A percentile compares a stretch with the other conserved stretches of the same genome.
Evolutionary conservation across 2,797 vertebrate genomes (phyloP).

Genomic region (Cossypha polioptera): DNA sequence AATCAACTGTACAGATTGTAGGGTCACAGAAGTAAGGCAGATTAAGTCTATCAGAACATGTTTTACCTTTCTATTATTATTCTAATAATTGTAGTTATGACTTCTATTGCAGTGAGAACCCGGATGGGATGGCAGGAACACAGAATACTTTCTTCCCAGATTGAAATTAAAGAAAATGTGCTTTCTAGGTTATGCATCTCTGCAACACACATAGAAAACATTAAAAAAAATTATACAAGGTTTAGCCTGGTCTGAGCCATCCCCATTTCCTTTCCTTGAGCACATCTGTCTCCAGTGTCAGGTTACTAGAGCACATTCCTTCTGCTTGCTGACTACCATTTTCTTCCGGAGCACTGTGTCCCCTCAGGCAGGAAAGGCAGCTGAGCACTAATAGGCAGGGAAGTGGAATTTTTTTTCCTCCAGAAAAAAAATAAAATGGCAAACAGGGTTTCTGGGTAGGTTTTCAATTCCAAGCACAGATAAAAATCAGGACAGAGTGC

Average conservation of each 20-base stretch:
- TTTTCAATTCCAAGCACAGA: neutral
- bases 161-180: neutral
- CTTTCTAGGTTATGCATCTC: neutral
- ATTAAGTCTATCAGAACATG: neutral
- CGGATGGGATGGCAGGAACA: neutral
- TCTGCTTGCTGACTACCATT: neutral
- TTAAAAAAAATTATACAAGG: neutral
- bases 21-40: neutral
- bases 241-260: neutral
- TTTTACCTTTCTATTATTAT: neutral
- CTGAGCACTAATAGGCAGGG: neutral
- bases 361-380: neutral
- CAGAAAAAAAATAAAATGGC: neutral
- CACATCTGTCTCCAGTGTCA: constrained; percentile 43
- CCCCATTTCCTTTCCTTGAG: neutral
- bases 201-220: neutral
- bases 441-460: neutral
- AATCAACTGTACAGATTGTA: neutral
- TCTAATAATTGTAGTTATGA: neutral
- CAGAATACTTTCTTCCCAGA: neutral
- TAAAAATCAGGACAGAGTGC: neutral
- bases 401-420: neutral
- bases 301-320: constrained; percentile 11
- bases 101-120: neutral
- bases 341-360: neutral